phyloP scores from a whole-genome alignment of 2,888 invertebrate species.

The Drosophila maculinotata region DNA sequence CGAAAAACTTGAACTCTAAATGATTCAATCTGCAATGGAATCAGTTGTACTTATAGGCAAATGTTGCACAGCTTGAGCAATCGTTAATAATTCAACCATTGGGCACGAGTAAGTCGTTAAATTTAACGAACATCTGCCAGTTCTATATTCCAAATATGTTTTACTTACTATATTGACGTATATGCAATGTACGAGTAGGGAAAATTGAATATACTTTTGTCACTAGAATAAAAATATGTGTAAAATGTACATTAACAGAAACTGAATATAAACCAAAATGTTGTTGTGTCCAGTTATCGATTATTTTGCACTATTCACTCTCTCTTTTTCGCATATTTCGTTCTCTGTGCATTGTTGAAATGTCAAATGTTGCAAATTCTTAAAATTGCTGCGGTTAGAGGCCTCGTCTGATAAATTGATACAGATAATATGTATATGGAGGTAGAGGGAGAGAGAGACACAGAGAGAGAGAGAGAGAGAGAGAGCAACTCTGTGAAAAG shows the following conservation, averaged over 20 bases:
- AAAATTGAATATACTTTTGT: too few species aligned
- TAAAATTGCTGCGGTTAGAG: conserved; percentile 46
- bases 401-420: conserved; percentile 42
- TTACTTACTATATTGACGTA: conserved; percentile 13
- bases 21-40: not conserved
- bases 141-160: conserved; percentile 1
- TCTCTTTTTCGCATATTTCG: not conserved
- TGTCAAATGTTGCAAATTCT: conserved; percentile 43
- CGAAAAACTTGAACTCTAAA: conserved; percentile 2
- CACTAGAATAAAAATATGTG: too few species aligned
- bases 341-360: conserved; percentile 10
- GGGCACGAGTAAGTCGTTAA: conserved; percentile 9
- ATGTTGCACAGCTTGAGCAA: not conserved
- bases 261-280: too few species aligned
- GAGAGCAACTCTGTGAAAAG: conserved; percentile 5
- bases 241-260: too few species aligned
- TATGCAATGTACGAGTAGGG: not conserved
- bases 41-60: conserved; percentile 39
- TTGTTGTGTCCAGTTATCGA: conserved; percentile 6
- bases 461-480: not conserved
- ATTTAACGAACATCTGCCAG: conserved; percentile 48
- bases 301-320: not conserved
- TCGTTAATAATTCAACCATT: not conserved
- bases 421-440: conserved; percentile 35
- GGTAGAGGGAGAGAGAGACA: not conserved